These are phyloP conservation scores for Dryobota labecula DNA, from an alignment of 2,888 invertebrate species.

Conservation along the genomic window DNA sequence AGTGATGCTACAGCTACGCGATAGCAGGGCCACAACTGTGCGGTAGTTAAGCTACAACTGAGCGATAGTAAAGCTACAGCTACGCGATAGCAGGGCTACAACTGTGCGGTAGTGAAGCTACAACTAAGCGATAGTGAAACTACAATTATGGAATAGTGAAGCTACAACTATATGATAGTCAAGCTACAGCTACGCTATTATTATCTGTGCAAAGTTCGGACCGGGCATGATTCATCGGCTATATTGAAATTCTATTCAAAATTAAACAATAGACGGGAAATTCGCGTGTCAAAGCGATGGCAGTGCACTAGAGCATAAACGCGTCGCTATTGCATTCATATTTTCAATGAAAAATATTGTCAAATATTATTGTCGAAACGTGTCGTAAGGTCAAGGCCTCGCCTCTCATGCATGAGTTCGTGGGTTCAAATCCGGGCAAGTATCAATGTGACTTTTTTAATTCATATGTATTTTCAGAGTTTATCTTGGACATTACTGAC, in stretches of 20 bases:
- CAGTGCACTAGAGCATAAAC: background rate
- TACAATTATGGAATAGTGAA: background rate
- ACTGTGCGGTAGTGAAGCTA: too few species aligned
- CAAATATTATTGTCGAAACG: too few species aligned
- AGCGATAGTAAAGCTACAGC: background rate
- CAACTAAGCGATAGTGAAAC: background rate
- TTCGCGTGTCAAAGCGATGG: background rate
- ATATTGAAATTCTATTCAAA: background rate
- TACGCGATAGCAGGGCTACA: background rate
- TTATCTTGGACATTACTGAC: too few species aligned
- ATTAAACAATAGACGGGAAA: background rate
- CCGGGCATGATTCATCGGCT: background rate
- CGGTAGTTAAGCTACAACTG: background rate
- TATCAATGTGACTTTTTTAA: too few species aligned
- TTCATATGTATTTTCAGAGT: too few species aligned
- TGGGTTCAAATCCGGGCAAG: too few species aligned
- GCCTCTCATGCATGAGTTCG: too few species aligned
- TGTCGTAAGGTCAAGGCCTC: too few species aligned
- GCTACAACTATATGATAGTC: background rate
- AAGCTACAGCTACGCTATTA: background rate
- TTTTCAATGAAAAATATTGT: background rate
- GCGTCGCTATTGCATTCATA: background rate
- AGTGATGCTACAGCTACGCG: background rate
- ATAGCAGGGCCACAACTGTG: too few species aligned
- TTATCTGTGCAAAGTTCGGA: background rate